phyloP scores from a whole-genome alignment of 2,797 vertebrate genomes.

The Sebastes elongatus region DNA sequence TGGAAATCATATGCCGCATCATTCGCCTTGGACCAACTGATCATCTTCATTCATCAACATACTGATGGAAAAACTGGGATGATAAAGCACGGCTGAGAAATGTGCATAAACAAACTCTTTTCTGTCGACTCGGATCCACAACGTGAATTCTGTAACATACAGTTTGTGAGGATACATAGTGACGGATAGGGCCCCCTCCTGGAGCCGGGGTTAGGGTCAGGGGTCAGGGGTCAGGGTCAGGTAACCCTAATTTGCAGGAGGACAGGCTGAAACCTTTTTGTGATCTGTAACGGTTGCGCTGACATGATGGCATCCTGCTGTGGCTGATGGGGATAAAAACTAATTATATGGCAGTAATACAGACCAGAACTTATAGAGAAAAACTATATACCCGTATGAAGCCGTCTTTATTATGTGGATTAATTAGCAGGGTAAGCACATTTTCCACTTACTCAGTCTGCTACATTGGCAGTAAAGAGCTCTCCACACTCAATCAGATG shows the following conservation, averaged over 20 bases:
- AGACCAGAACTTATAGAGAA: neutral
- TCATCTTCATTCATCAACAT: conserved; percentile 54
- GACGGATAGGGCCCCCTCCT: too few relatives aligned
- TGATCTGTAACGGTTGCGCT: too few relatives aligned
- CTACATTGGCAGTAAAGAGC: neutral
- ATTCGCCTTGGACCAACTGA: conserved; percentile 51
- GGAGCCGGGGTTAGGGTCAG: too few relatives aligned
- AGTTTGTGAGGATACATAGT: too few relatives aligned
- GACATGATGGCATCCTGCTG: too few relatives aligned
- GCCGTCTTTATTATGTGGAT: neutral
- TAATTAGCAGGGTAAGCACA: conserved; percentile 36
- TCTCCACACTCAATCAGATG: neutral
- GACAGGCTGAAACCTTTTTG: too few relatives aligned
- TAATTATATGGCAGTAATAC: neutral
- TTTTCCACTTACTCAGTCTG: conserved; percentile 14
- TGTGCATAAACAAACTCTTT: neutral
- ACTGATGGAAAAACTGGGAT: neutral
- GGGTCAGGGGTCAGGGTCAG: too few relatives aligned
- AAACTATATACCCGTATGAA: neutral
- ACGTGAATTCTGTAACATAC: too few relatives aligned
- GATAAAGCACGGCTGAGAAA: neutral
- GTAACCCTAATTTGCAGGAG: too few relatives aligned
- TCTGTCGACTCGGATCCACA: neutral
- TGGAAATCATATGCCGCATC: neutral
- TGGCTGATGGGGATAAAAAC: neutral